Evolutionary conservation across 2,113 vertebrate species (phyloP).

Genomic region (Psilopsiagon aurifrons): DNA sequence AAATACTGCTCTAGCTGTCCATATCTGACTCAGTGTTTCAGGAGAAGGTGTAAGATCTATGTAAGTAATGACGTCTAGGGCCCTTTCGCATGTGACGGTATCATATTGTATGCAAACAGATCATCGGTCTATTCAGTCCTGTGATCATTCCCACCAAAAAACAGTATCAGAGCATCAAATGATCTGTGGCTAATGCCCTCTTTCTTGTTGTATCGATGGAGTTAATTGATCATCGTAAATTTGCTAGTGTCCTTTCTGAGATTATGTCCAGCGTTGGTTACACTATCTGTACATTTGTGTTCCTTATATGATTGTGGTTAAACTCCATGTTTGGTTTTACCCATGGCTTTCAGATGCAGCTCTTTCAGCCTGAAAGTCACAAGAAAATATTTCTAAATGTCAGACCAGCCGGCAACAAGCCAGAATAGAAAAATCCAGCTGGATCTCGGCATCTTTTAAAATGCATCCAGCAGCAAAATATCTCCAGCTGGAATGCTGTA

Average conservation of each 20-base stretch:
- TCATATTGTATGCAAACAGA: not conserved
- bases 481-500: not conserved
- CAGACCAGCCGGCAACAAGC: not conserved
- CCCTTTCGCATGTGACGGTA: not conserved
- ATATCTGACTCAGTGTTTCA: not conserved
- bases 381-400: conserved; percentile 20
- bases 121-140: not conserved
- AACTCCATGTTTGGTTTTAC: not conserved
- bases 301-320: not conserved
- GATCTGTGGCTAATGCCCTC: not conserved
- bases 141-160: not conserved
- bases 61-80: not conserved
- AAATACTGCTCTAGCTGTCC: not conserved
- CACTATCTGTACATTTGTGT: not conserved
- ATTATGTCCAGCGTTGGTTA: not conserved
- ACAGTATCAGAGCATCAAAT: not conserved
- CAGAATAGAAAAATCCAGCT: conserved; percentile 9
- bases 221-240: not conserved
- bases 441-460: not conserved
- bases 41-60: not conserved
- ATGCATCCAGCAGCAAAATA: not conserved
- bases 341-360: not conserved
- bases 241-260: not conserved
- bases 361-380: not conserved
- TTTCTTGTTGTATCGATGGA: not conserved